Percentiles rank a stretch among this genome's conserved stretches.
phyloP scores from a whole-genome alignment of 2,888 invertebrate species.

The Prionchulus punctatus region DNA sequence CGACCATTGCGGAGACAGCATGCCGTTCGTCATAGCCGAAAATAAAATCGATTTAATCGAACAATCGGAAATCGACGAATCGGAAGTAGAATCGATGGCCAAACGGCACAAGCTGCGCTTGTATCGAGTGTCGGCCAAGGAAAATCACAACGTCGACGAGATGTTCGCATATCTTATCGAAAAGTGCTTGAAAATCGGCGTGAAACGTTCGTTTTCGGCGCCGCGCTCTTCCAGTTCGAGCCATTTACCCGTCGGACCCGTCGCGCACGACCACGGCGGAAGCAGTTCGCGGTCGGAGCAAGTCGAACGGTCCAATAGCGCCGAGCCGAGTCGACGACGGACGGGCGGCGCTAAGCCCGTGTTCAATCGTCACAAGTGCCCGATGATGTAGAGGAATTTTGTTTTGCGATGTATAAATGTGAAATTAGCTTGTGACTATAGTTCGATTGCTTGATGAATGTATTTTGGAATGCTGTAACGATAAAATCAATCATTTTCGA shows the following conservation, averaged over 20 bases:
- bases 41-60: not conserved
- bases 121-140: conserved; percentile 1
- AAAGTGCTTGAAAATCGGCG: not conserved
- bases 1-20: not conserved
- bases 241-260: too few relatives aligned
- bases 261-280: too few relatives aligned
- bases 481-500: too few relatives aligned
- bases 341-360: not conserved
- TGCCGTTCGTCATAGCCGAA: not conserved
- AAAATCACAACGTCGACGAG: not conserved
- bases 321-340: not conserved
- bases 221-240: not conserved
- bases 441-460: too few relatives aligned
- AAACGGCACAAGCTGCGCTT: not conserved
- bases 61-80: not conserved
- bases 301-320: not conserved
- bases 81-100: not conserved
- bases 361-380: not conserved
- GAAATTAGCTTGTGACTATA: too few relatives aligned
- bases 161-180: not conserved
- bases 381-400: not conserved
- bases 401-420: too few relatives aligned
- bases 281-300: not conserved
- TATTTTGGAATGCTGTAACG: too few relatives aligned
- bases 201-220: too few relatives aligned